phyloP scores from a whole-genome alignment of 2,888 invertebrate species.

The Hypsopygia costalis region DNA sequence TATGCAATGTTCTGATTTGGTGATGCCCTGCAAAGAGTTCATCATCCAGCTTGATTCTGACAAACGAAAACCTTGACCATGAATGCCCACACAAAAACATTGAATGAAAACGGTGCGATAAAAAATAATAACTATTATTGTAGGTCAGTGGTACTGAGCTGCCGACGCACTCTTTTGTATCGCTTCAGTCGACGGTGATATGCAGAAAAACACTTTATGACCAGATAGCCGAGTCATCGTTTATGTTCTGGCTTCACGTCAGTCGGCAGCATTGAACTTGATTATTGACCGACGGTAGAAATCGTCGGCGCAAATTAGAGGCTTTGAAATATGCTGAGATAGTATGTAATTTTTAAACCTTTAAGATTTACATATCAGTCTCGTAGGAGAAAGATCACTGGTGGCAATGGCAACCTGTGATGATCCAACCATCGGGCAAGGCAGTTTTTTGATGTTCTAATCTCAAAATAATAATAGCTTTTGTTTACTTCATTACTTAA shows the following conservation, averaged over 20 bases:
- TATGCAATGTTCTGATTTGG: too few species aligned
- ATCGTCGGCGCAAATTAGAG: slow-evolving; percentile 16
- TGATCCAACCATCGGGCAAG: too few species aligned
- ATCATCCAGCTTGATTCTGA: not conserved
- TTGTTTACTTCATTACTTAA: too few species aligned
- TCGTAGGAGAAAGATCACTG: too few species aligned
- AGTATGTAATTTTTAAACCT: too few species aligned
- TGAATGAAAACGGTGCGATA: slow-evolving; percentile 17
- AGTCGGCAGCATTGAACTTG: slow-evolving; percentile 54
- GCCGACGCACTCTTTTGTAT: slow-evolving; percentile 28
- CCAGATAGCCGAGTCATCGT: slow-evolving; percentile 44
- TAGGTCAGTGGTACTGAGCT: slow-evolving; percentile 40
- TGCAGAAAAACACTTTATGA: slow-evolving; percentile 37
- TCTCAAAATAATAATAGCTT: too few species aligned
- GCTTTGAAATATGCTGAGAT: not conserved
- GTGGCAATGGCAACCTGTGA: too few species aligned
- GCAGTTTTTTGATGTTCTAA: too few species aligned
- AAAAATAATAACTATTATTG: slow-evolving; percentile 24
- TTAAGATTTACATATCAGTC: too few species aligned
- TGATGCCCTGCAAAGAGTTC: too few species aligned
- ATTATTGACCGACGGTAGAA: slow-evolving; percentile 26
- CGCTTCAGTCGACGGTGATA: slow-evolving; percentile 38
- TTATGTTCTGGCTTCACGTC: slow-evolving; percentile 29
- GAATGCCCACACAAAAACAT: slow-evolving; percentile 15
- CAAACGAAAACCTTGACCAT: slow-evolving; percentile 15